A percentile compares a stretch with the other conserved stretches of the same genome.
Conservation (phyloP, 1,140 invertebrate genomes). For the Drosophila ananassae region DNA sequence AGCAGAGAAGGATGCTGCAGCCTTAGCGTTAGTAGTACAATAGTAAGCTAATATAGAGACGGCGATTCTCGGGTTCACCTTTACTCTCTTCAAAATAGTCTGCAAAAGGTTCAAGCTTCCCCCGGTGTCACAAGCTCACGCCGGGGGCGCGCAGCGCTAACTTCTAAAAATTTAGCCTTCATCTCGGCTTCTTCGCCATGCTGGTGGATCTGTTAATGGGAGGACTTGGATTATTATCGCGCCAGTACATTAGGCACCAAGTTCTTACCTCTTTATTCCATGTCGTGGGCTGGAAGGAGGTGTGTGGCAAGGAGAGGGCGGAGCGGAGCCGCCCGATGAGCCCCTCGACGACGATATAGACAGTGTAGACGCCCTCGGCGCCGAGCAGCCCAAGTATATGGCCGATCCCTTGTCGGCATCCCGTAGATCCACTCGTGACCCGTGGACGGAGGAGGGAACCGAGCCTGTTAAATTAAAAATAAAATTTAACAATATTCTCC, state of each 20-base stretch:
- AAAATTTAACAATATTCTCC: too few relatives aligned
- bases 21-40: constrained; percentile 32
- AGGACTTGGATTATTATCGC: neutral
- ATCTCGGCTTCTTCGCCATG: constrained; percentile 74
- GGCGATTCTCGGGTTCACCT: constrained; percentile 7
- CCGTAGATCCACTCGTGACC: constrained; percentile 88
- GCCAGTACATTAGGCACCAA: neutral
- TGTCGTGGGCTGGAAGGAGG: constrained; percentile 86
- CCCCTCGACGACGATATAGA: constrained; percentile 74
- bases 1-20: constrained; percentile 17
- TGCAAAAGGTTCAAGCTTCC: constrained; percentile 13
- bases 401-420: constrained; percentile 85
- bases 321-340: constrained; percentile 85
- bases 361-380: constrained; percentile 68
- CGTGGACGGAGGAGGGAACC: constrained; percentile 87
- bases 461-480: constrained; percentile 75
- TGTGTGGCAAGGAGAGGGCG: constrained; percentile 86
- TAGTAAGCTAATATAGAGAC: constrained; percentile 36
- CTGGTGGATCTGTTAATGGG: constrained; percentile 61
- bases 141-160: neutral
- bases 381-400: constrained; percentile 82
- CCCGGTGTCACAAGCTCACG: neutral
- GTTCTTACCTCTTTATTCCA: constrained; percentile 61
- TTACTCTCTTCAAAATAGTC: constrained; percentile 2
- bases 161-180: constrained; percentile 33